These are phyloP conservation scores for Capitulum mitella DNA, from an alignment of 2,888 invertebrate species.

Conservation along the genomic window DNA sequence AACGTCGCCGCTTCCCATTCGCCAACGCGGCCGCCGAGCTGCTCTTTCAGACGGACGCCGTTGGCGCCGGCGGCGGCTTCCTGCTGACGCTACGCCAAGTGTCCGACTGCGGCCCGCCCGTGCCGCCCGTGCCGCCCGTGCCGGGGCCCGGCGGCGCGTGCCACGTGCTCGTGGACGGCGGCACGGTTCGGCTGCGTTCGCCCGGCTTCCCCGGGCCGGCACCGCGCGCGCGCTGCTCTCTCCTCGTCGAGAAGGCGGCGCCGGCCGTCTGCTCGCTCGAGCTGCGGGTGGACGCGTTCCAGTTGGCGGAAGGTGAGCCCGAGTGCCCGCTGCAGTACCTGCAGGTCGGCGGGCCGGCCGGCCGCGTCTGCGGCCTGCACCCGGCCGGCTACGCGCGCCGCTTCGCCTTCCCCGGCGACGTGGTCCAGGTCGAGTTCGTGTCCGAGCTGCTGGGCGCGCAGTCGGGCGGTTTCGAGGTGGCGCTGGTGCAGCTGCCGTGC, in stretches of 20 bases:
- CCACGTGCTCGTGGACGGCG: not conserved
- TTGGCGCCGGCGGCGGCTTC: not conserved
- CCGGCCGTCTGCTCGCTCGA: not conserved
- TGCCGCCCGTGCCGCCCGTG: not conserved
- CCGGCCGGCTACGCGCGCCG: conserved; percentile 14
- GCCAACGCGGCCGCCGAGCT: not conserved
- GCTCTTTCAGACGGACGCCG: not conserved
- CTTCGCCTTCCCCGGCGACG: not conserved
- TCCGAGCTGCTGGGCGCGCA: not conserved
- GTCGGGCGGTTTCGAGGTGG: not conserved
- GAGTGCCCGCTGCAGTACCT: not conserved
- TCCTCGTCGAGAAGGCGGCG: not conserved
- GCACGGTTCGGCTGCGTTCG: not conserved
- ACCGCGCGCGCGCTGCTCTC: not conserved
- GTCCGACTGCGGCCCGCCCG: not conserved
- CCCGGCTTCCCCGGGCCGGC: not conserved
- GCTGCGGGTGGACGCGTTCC: not conserved
- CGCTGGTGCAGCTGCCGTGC: not conserved
- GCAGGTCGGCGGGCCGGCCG: not conserved
- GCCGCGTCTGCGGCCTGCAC: not conserved
- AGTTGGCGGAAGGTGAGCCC: not conserved
- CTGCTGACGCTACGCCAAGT: not conserved
- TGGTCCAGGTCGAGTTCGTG: not conserved
- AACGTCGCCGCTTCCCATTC: not conserved
- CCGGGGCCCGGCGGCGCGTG: not conserved